Conservation (phyloP, 1,140 invertebrate species). For the Dreissena rostriformis region DNA sequence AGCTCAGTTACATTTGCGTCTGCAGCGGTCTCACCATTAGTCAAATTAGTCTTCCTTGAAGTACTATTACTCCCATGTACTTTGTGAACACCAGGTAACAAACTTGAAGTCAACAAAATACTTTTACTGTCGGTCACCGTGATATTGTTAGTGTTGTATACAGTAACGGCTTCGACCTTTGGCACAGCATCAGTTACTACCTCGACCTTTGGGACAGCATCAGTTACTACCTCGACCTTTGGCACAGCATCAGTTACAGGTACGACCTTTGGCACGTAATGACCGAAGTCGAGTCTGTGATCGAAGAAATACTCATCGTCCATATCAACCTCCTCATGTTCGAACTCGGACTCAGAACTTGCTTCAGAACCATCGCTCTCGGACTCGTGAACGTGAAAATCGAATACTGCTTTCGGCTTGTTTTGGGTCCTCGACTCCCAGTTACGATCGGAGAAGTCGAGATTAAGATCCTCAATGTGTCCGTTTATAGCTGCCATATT, state of each 20-base stretch:
- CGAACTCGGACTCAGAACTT: not conserved
- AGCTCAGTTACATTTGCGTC: not conserved
- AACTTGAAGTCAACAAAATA: too few species aligned
- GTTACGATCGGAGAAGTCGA: constrained; percentile 39
- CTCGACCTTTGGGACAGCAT: not conserved
- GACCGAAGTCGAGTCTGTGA: constrained; percentile 36
- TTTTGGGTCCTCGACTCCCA: constrained; percentile 11
- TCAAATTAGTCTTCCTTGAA: not conserved
- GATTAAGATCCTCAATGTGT: constrained; percentile 23
- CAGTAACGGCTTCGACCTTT: not conserved
- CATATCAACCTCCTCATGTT: constrained; percentile 32
- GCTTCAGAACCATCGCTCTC: constrained; percentile 2
- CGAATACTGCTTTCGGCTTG: not conserved
- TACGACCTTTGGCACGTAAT: constrained; percentile 31
- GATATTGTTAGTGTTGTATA: too few species aligned
- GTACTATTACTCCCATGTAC: not conserved
- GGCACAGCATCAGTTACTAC: not conserved
- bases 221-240: not conserved
- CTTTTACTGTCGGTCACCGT: too few species aligned
- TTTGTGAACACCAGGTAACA: not conserved
- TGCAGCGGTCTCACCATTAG: not conserved
- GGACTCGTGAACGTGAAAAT: constrained; percentile 26
- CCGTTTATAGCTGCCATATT: not conserved
- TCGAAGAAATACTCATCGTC: constrained; percentile 53
- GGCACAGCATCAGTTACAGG: not conserved